phyloP scores from a whole-genome alignment of 1,140 invertebrate species.

The Tetramorium simillimum region DNA sequence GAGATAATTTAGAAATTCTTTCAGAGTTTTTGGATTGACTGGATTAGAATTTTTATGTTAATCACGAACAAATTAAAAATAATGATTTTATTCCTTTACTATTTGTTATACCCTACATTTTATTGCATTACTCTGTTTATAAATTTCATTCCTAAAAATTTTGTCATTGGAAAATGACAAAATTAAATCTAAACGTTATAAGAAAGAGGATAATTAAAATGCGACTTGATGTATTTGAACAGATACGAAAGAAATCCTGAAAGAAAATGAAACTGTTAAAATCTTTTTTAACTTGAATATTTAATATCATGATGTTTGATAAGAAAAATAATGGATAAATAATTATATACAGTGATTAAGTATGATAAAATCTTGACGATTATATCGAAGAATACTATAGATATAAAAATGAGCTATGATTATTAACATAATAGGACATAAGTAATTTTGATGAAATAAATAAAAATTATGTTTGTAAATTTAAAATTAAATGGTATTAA shows the following conservation, averaged over 20 bases:
- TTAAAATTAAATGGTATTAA: background rate
- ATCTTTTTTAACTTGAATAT: background rate
- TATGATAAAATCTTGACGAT: slow-evolving; percentile 14
- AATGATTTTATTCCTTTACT: background rate
- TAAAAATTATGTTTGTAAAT: background rate
- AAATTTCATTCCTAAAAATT: background rate
- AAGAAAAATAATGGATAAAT: slow-evolving; percentile 21
- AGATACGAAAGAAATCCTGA: background rate
- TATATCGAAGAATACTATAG: background rate
- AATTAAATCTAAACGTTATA: background rate
- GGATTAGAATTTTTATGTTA: background rate
- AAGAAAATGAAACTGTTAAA: slow-evolving; percentile 9
- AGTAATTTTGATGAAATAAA: background rate
- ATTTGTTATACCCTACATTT: background rate
- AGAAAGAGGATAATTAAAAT: background rate
- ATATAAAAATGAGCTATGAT: background rate
- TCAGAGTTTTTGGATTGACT: background rate
- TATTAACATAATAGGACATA: background rate
- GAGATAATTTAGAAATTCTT: background rate
- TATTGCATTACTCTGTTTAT: background rate
- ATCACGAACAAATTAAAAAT: background rate
- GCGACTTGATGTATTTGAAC: background rate
- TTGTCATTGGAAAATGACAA: too few species aligned
- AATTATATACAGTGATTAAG: slow-evolving; percentile 10
- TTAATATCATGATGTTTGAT: background rate